These are phyloP conservation scores for Selene dorsalis DNA, from an alignment of 2,797 vertebrate species.

Conservation along the genomic window DNA sequence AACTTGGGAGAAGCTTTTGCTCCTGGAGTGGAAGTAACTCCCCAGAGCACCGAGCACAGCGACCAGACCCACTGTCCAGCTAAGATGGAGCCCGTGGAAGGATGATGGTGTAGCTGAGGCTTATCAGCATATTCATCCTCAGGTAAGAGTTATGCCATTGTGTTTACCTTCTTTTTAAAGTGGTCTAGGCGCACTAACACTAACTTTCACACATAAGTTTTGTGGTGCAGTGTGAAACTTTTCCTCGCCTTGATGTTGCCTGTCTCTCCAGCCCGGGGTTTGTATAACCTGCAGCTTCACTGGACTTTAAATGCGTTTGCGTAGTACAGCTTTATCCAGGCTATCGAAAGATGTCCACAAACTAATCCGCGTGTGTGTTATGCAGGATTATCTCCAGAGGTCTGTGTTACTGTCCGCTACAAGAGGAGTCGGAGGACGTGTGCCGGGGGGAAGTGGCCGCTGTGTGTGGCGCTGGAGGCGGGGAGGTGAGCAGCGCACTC, in stretches of 20 bases:
- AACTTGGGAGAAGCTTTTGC: conserved; percentile 2
- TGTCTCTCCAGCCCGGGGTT: not conserved
- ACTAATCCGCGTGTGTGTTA: conserved; percentile 54
- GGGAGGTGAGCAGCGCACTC: conserved; percentile 45
- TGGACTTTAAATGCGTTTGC: not conserved
- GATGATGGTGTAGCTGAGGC: not conserved
- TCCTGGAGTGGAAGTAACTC: conserved; percentile 15
- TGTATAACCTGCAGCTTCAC: conserved; percentile 9
- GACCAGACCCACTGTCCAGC: conserved; percentile 2
- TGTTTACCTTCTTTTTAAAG: not conserved
- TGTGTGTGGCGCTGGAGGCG: conserved; percentile 35
- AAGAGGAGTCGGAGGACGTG: not conserved
- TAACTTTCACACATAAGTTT: not conserved
- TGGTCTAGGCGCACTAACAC: not conserved
- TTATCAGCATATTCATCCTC: not conserved
- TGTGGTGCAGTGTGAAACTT: not conserved
- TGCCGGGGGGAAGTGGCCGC: conserved; percentile 20
- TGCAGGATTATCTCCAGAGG: conserved; percentile 48
- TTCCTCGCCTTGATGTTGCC: not conserved
- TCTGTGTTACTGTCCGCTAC: not conserved
- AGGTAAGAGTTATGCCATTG: conserved; percentile 38
- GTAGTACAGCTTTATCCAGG: not conserved
- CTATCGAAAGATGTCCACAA: conserved; percentile 15
- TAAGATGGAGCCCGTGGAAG: not conserved
- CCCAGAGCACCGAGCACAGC: not conserved